Conservation (phyloP, 2,113 vertebrate species). For the Scalopus aquaticus region DNA sequence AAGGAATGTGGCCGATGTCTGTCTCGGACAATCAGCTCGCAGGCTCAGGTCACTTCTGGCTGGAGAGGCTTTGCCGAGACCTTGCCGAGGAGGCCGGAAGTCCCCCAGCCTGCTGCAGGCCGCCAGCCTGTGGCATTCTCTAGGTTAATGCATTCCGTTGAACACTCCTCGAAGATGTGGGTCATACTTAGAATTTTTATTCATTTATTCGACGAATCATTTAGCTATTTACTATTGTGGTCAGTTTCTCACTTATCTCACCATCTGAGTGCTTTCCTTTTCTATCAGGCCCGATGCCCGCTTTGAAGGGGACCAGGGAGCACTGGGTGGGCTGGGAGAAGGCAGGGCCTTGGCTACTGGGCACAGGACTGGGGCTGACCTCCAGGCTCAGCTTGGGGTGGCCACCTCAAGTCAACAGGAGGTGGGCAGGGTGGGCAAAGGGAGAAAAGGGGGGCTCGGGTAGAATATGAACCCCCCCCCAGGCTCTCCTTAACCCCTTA, state of each 20-base stretch:
- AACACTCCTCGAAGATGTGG: neutral
- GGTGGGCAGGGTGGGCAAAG: neutral
- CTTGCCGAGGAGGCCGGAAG: neutral
- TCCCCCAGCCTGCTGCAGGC: neutral
- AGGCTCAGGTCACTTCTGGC: neutral
- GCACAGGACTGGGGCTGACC: neutral
- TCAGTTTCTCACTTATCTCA: neutral
- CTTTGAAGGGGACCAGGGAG: neutral
- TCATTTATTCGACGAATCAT: neutral
- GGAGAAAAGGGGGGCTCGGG: neutral
- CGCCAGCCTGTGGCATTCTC: neutral
- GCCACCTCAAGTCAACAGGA: neutral
- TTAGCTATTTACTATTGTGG: neutral
- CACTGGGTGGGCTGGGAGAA: neutral
- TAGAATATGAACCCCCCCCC: neutral
- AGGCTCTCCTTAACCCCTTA: neutral
- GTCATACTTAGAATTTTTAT: slow-evolving; percentile 23
- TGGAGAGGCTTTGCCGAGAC: neutral
- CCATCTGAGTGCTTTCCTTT: neutral
- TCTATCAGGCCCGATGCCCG: neutral
- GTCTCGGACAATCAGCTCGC: neutral
- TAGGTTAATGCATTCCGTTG: neutral
- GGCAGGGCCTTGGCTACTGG: neutral
- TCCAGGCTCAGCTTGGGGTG: neutral
- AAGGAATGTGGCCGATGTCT: neutral